Percentiles rank a stretch among this genome's conserved stretches.
Conservation (phyloP, 2,797 vertebrate genomes). For the Clamator glandarius region DNA sequence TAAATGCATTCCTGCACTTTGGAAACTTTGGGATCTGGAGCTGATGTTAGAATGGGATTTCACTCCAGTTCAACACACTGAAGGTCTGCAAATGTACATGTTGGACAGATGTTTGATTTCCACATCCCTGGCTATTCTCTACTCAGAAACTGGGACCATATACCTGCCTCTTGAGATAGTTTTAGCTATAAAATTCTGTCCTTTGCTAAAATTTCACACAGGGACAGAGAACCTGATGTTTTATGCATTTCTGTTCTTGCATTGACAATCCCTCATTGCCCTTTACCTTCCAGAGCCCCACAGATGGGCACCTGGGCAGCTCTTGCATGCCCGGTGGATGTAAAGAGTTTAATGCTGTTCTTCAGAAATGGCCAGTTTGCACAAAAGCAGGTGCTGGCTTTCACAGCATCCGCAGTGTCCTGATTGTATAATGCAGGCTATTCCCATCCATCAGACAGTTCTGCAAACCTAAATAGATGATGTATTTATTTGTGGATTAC, state of each 20-base stretch:
- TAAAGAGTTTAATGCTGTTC: background rate
- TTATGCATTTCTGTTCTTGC: background rate
- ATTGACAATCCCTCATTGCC: background rate
- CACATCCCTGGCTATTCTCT: background rate
- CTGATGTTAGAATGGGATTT: background rate
- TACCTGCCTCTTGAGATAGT: background rate
- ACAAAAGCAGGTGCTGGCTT: background rate
- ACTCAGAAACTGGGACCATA: background rate
- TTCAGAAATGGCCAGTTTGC: background rate
- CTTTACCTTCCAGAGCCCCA: background rate
- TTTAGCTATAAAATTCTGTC: background rate
- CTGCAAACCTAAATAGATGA: constrained; percentile 39
- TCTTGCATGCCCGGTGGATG: rapidly evolving
- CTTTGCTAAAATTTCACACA: background rate
- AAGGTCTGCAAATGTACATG: background rate
- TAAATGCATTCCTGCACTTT: background rate
- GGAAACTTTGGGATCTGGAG: background rate
- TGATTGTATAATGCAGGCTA: background rate
- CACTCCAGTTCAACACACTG: background rate
- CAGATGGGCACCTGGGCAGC: background rate
- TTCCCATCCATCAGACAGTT: constrained; percentile 8
- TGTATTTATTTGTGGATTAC: constrained; percentile 69
- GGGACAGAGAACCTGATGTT: background rate
- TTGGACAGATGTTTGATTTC: background rate
- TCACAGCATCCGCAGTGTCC: background rate